These are phyloP conservation scores for Oppia nitens DNA, from an alignment of 1,140 invertebrate genomes.

Conservation along the genomic window DNA sequence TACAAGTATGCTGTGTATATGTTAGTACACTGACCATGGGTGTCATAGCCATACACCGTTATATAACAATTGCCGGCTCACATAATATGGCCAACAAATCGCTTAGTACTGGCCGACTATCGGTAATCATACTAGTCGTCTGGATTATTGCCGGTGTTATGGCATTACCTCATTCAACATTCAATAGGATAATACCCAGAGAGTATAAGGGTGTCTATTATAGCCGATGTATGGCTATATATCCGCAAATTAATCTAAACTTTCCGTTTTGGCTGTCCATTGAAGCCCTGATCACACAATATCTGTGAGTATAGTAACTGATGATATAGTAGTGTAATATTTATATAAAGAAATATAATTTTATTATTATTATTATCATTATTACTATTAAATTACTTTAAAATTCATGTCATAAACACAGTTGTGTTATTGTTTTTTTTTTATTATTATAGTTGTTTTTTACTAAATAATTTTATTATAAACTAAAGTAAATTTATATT, in stretches of 20 bases:
- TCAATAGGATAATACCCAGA: constrained; percentile 24
- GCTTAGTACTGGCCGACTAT: neutral
- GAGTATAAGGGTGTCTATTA: constrained; percentile 19
- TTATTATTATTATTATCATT: too few relatives aligned
- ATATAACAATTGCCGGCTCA: constrained; percentile 33
- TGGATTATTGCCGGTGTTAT: constrained; percentile 33
- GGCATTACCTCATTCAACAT: constrained; percentile 35
- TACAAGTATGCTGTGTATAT: constrained; percentile 28
- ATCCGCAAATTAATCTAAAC: constrained; percentile 24
- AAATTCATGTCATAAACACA: too few relatives aligned
- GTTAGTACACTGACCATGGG: constrained; percentile 38
- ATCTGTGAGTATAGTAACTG: constrained; percentile 26
- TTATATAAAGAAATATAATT: too few relatives aligned
- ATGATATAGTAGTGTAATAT: too few relatives aligned
- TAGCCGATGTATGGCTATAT: constrained; percentile 29
- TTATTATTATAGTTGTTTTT: too few relatives aligned
- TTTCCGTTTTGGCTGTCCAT: constrained; percentile 30
- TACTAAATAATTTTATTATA: too few relatives aligned
- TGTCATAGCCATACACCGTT: constrained; percentile 36
- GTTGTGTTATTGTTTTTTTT: too few relatives aligned
- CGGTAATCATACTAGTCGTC: constrained; percentile 29
- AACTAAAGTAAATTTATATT: too few relatives aligned
- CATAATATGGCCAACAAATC: constrained; percentile 15
- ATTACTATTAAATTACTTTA: too few relatives aligned
- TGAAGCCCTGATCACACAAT: constrained; percentile 34